These are phyloP conservation scores for Paratrypauchen microcephalus DNA, from an alignment of 2,797 vertebrate genomes.

Conservation along the genomic window DNA sequence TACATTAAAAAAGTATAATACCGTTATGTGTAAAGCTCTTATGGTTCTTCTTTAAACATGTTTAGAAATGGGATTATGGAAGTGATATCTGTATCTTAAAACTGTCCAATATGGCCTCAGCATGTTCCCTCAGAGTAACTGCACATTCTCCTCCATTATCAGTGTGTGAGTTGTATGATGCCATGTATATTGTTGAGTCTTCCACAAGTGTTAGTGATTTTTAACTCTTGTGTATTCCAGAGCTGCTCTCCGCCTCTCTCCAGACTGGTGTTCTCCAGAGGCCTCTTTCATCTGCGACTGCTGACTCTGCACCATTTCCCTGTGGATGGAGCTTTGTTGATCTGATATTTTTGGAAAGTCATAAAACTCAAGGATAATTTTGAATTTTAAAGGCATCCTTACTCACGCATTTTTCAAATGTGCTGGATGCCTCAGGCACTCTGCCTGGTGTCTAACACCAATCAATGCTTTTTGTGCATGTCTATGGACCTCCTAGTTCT, in stretches of 20 bases:
- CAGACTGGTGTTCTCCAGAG: conserved; percentile 36
- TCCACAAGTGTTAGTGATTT: conserved; percentile 13
- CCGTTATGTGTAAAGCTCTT: not conserved
- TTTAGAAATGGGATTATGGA: conserved; percentile 18
- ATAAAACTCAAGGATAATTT: conserved; percentile 24
- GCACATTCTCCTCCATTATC: not conserved
- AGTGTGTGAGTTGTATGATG: conserved; percentile 1
- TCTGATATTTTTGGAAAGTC: conserved; percentile 25
- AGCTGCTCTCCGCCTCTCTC: conserved; percentile 15
- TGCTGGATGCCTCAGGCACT: conserved; percentile 2
- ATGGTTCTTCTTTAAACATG: conserved; percentile 16
- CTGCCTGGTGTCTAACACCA: not conserved
- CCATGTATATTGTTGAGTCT: not conserved
- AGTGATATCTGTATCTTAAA: conserved; percentile 9
- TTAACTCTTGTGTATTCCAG: conserved; percentile 47
- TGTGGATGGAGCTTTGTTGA: conserved; percentile 29
- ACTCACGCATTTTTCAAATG: conserved; percentile 8
- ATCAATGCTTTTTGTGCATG: conserved; percentile 7
- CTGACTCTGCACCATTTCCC: conserved; percentile 37
- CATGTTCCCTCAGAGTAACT: not conserved
- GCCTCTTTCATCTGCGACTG: conserved; percentile 40
- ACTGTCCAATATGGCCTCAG: conserved; percentile 33
- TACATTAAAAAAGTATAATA: not conserved
- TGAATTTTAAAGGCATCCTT: not conserved
- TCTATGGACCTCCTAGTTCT: conserved; percentile 15